Evolutionary conservation across 1,140 invertebrate species (phyloP), one percentile per base, ranked within the genome.

Genomic region (Diploscapter pachys): DNA sequence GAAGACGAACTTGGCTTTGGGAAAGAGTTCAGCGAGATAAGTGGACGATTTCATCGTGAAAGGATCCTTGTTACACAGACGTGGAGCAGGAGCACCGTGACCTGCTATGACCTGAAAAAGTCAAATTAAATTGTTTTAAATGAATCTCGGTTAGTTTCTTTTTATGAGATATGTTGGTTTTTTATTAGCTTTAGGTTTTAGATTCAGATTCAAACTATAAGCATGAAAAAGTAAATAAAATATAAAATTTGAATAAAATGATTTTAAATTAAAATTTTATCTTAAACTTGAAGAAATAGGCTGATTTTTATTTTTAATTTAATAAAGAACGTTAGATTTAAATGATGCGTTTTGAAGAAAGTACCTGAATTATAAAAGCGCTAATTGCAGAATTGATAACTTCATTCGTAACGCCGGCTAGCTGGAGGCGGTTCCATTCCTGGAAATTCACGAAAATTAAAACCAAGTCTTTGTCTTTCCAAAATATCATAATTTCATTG

Each of bases 31-130:
- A 9, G 73, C 57, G 4, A 74, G 59, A 51, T 64, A 74, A 3
- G 63, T 6, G 5, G 73, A 65, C 1, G 52, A 55, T 55, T 68
- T 68, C 66, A 68, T 68, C 13, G 73, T 74, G 13, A 66, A 74
- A 0, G 73, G 73, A 63, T 74, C 73, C 48, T 74, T 74, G 56
- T 74, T 74, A 53, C 73, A 74, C 3, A 74, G 73, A 3, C 66
- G 49, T 55, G 73, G 65, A 13, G 73, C 65, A 8, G 64, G 66
- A 5, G 64, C 56, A 4, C 73, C 66, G 31, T 74, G 73, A 11
- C 64, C 64, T 4, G 73, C 73, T 9, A 74, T 69, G 31, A 74
- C 63, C 73, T 70, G 11, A 8, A 69, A 31, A 31, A 31, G 31
- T 68, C 6, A 11, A 59, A 59, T 59, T 11, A 59, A 11, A 11